Evolutionary conservation across 2,797 vertebrate species (phyloP).

Genomic region (Sebastes hubbsi): DNA sequence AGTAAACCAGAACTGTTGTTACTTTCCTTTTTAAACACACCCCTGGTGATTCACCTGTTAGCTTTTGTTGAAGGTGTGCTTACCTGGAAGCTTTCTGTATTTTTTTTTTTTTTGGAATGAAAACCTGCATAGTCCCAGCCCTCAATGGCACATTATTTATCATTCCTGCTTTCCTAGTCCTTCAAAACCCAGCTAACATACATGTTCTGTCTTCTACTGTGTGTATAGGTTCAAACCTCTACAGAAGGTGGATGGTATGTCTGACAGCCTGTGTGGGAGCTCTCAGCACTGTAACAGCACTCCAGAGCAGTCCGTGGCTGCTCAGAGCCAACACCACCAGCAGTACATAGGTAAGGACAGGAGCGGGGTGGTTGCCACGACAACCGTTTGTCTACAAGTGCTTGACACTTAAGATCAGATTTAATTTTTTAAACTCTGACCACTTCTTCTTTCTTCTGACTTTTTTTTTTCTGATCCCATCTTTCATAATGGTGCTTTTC

Average conservation of each 20-base stretch:
- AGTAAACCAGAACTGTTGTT: neutral
- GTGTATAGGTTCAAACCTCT: conserved; percentile 90
- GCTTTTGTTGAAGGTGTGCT: neutral
- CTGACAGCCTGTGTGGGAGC: conserved; percentile 86
- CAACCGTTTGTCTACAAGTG: neutral
- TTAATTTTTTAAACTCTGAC: neutral
- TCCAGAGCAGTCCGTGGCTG: conserved; percentile 90
- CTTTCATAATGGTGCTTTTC: too few species aligned
- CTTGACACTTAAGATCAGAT: neutral
- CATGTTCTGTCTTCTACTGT: neutral
- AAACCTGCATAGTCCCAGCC: neutral
- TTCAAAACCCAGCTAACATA: conserved; percentile 10
- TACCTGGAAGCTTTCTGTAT: neutral
- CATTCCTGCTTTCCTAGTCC: neutral
- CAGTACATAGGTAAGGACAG: conserved; percentile 92
- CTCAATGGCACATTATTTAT: neutral
- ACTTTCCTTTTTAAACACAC: neutral
- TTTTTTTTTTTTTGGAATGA: neutral
- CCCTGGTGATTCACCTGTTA: neutral
- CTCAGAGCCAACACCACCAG: conserved; percentile 97
- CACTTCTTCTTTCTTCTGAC: neutral
- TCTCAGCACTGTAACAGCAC: conserved; percentile 85
- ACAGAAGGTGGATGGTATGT: conserved; percentile 92
- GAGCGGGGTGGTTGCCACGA: neutral
- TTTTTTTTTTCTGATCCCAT: neutral